Evolutionary conservation across 2,888 invertebrate genomes (phyloP), one percentile per base, ranked within the genome.

Genomic region (Andricus curvator): DNA sequence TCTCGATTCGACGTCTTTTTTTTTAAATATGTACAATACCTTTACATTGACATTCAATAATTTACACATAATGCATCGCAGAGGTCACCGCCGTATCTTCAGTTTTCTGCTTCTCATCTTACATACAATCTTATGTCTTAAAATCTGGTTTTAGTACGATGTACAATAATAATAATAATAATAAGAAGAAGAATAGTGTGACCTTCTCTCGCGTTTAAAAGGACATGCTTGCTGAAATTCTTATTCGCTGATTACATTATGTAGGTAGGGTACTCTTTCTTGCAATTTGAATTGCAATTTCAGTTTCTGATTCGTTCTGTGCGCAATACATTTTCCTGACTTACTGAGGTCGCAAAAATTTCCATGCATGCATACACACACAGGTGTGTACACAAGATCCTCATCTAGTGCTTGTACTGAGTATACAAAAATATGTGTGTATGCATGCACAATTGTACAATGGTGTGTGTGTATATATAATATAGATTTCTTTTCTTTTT

Each of bases 21-120:
- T 88, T 87, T 88, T 88, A 88, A 89, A 88, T 90, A 90, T 90
- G 84, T 90, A 90, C 89, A 90, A 88, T 89, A 88, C 85, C 84
- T 87, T 84, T 85, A 87, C 85, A 86, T 85, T 86, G 86, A 86
- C 86, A 85, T 86, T 87, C 84, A 86, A 88, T 87, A 90, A 90
- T 90, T 88, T 90, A 90, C 89, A 90, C 85, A 84, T 83, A 74
- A 74, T 74, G 56, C 78, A 48, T 80, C 81, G 70, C 80, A 80
- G 80, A 81, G 78, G 80, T 80, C 80, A 80, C 78, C 79, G 15
- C 48, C 48, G 48, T 48, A 48, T 48, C 48, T 51, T 64, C 44
- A 68, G 68, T 78, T 62, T 66, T 56, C 37, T 44, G 60, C 29
- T 41, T 56, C 78, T 37, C 51, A n/a, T 44, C 68, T 9, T 37